phyloP scores from a whole-genome alignment of 2,888 invertebrate genomes.

The Acrobasis consociella region DNA sequence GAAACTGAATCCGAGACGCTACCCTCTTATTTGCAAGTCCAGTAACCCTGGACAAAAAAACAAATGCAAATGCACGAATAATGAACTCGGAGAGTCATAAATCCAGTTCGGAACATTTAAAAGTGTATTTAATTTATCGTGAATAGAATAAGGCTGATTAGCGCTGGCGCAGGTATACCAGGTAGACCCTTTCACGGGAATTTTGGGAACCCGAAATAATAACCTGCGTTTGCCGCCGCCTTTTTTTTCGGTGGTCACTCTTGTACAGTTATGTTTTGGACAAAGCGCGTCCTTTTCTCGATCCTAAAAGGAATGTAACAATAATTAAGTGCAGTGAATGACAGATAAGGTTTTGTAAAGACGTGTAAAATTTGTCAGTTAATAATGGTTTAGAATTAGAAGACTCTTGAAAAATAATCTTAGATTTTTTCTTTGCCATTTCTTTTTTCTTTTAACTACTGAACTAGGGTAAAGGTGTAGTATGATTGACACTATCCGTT shows the following conservation, averaged over 20 bases:
- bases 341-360: constrained; percentile 37
- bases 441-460: background rate
- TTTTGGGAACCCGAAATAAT: constrained; percentile 50
- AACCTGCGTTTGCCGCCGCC: constrained; percentile 39
- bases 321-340: constrained; percentile 37
- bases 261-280: constrained; percentile 62
- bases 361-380: constrained; percentile 16
- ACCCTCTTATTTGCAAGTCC: constrained; percentile 38
- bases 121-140: constrained; percentile 71
- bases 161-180: constrained; percentile 70
- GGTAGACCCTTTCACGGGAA: constrained; percentile 70
- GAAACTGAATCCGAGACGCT: background rate
- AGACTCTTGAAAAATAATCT: background rate
- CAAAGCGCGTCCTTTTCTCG: constrained; percentile 50
- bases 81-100: constrained; percentile 63
- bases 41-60: constrained; percentile 47
- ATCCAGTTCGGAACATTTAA: constrained; percentile 53
- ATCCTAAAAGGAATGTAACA: constrained; percentile 58
- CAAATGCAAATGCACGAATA: constrained; percentile 61
- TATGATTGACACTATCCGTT: too few species aligned
- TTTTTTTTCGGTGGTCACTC: constrained; percentile 70
- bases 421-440: background rate
- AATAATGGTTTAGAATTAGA: constrained; percentile 24
- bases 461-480: too few species aligned
- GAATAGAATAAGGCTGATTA: constrained; percentile 65